Base-by-base conservation (phyloP, 1,140 invertebrate species). In the Drosophila kikkawai region DNA sequence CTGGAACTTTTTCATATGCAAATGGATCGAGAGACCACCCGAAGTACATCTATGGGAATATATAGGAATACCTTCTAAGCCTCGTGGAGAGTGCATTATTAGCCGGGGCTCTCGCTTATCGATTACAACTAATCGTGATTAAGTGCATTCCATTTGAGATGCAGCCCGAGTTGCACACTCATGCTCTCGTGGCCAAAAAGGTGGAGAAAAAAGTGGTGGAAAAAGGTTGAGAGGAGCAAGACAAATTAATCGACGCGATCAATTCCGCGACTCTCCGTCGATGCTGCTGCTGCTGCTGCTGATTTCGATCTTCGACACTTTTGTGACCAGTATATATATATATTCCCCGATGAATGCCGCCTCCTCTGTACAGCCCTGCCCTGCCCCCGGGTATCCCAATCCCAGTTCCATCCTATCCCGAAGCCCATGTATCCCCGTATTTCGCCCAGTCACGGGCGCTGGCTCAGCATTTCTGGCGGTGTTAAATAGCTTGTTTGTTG, bases 71-170 rank as follows among this genome's bases (percentile, higher is more conserved):
- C 26, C 50, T 74, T 73, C 60, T 74, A 80, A 59, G 51, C 47
- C 34, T 11, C 37, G 57, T 29, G 74, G 63, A 41, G 50, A 81
- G 58, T 73, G 71, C 74, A 42, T 77, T 78, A 78, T 76, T 78
- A 78, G 75, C 55, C 58, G 29, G 45, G 22, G 34, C 34, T 55
- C 67, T 79, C 45, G 67, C 87, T 91, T 91, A 91, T 91, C 90
- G 90, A 91, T 91, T 91, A 90, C 90, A 91, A 73, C 90, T 91
- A 91, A 91, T 91, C 90, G 90, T 91, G 90, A 91, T 91, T 91
- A 91, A 91, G 90, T 91, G 90, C 90, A 91, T 91, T 91, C 90
- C 90, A 91, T 91, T 91, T 86, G 75, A 58, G 58, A 51, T 61
- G 82, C 82, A 91, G 88, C 77, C 83, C 91, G 34, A 56, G 84